A percentile compares a stretch with the other conserved stretches of the same genome.
Evolutionary conservation across 1,140 invertebrate genomes (phyloP).

Genomic region (Leucophenga varia): DNA sequence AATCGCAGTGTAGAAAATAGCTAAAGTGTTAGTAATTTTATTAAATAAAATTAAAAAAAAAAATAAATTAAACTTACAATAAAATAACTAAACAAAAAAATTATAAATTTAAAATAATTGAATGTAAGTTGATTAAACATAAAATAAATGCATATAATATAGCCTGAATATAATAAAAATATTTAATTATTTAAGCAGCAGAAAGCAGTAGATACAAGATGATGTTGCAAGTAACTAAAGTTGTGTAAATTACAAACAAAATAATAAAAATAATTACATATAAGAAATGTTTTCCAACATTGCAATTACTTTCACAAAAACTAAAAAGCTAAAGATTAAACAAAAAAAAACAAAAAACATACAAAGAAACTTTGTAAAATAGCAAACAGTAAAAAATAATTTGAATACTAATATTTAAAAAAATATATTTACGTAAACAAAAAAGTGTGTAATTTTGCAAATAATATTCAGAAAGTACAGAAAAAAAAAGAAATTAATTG

Average conservation of each 20-base stretch:
- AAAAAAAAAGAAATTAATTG: slow-evolving; percentile 18
- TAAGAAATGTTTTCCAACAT: slow-evolving; percentile 11
- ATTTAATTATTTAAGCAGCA: too few species aligned
- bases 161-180: too few species aligned
- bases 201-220: too few species aligned
- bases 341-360: slow-evolving; percentile 11
- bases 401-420: slow-evolving; percentile 53
- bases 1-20: slow-evolving; percentile 33
- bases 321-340: too few species aligned
- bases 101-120: too few species aligned
- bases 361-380: slow-evolving; percentile 36
- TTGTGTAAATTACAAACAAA: slow-evolving; percentile 38
- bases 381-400: slow-evolving; percentile 42
- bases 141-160: too few species aligned
- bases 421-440: slow-evolving; percentile 26
- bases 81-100: slow-evolving; percentile 16
- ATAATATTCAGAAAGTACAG: slow-evolving; percentile 37
- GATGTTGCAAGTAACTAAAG: too few species aligned
- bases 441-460: slow-evolving; percentile 41
- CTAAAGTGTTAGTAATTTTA: slow-evolving; percentile 54
- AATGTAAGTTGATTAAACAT: too few species aligned
- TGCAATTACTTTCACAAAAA: too few species aligned
- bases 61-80: slow-evolving; percentile 23
- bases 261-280: slow-evolving; percentile 18
- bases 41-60: slow-evolving; percentile 47